Evolutionary conservation across 2,888 invertebrate genomes (phyloP), one percentile per base, ranked within the genome.

Genomic region (Lithophane leautieri): DNA sequence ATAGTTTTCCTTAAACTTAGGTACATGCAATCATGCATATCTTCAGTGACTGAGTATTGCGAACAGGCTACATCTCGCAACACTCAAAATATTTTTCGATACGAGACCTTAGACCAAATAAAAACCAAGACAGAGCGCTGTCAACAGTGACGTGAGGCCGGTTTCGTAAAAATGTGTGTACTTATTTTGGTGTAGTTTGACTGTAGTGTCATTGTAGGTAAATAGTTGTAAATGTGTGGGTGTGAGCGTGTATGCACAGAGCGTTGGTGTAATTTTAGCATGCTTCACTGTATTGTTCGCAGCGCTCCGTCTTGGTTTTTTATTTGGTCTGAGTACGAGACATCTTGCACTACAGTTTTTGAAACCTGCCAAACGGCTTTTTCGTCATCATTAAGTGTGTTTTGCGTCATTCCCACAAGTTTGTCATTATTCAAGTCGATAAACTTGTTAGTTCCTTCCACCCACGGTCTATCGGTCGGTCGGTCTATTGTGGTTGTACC

Each of bases 401-500:
- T 44, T 63, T 42, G n/a, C 34, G 22, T 63, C 50, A 68, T 60
- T 69, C n/a, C 22, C n/a, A 22, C 7, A 34, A 25, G 9, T n/a
- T 68, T 58, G 28, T 58, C 28, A 54, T 66, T 14, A 47, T 68
- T 69, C 4, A 40, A 44, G 14, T 47, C n/a, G 11, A n/a, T 56
- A 16, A 22, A 61, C 58, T 42, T 60, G 22, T 74, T 65, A 62
- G 56, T 52, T 63, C 61, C 47, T n/a, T n/a, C n/a, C n/a, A 63
- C 19, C 12, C 28, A 47, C 58, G 67, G 28, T n/a, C 0, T 25
- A 22, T 16, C n/a, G n/a, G n/a, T n/a, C n/a, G n/a, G n/a, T n/a
- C n/a, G n/a, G n/a, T n/a, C n/a, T 58, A 47, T 83, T 69, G 65
- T 78, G 65, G 11, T 56, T n/a, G 50, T 69, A 42, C 9, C n/a